A percentile compares a stretch with the other conserved stretches of the same genome.
Conservation (phyloP, 1,140 invertebrate genomes). For the Leucophenga varia region DNA sequence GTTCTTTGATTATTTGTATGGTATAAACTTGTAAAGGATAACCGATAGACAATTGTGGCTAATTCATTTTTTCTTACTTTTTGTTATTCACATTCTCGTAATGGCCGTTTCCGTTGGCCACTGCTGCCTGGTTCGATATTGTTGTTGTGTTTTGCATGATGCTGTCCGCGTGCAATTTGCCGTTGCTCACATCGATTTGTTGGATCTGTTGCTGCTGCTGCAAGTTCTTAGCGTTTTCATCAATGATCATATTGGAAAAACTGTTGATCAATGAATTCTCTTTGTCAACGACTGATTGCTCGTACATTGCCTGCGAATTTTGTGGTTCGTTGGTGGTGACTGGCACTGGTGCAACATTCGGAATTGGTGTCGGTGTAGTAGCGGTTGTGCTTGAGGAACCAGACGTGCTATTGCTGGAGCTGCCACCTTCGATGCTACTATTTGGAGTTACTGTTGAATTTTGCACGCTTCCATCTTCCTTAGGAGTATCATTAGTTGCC, state of each 20-base stretch:
- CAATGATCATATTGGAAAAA: conserved; percentile 54
- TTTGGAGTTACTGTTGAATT: conserved; percentile 41
- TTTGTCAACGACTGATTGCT: conserved; percentile 54
- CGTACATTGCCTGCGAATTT: conserved; percentile 49
- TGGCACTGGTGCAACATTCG: conserved; percentile 2
- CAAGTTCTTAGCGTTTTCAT: conserved; percentile 52
- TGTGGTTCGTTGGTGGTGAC: conserved; percentile 22
- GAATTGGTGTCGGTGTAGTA: conserved; percentile 53
- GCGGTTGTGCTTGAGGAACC: conserved; percentile 56
- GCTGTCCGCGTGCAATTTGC: conserved; percentile 41
- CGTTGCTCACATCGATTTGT: conserved; percentile 42
- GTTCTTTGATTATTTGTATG: no score
- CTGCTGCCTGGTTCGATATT: conserved; percentile 20
- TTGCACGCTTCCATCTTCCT: conserved; percentile 16
- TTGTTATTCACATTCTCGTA: conserved; percentile 56
- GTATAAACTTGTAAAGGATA: no score
- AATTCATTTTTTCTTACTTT: no score
- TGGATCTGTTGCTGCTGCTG: conserved; percentile 24
- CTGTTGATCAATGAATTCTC: conserved; percentile 53
- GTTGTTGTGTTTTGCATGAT: conserved; percentile 27
- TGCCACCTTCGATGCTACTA: conserved; percentile 42
- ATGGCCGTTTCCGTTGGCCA: conserved; percentile 52
- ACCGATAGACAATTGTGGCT: no score
- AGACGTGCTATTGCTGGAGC: conserved; percentile 13
- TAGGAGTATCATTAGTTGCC: conserved; percentile 29